Evolutionary conservation across 2,113 vertebrate species (phyloP).

Genomic region (Hystrix cristata): DNA sequence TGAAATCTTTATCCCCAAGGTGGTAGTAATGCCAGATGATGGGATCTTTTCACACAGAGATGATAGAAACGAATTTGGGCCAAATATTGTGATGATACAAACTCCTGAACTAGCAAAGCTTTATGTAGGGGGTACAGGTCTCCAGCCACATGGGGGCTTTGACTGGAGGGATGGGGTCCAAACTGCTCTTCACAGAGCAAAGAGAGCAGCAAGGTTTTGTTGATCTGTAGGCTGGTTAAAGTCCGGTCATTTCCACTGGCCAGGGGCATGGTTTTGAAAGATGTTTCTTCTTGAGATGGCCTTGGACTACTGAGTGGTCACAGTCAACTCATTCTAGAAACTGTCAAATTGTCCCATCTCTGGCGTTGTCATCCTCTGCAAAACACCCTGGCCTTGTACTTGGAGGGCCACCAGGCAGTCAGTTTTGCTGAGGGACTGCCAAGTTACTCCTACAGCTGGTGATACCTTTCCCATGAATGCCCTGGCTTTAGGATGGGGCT

Average conservation of each 20-base stretch:
- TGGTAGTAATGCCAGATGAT: neutral
- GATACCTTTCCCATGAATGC: neutral
- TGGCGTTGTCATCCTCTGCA: neutral
- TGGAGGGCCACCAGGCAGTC: neutral
- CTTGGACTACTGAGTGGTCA: neutral
- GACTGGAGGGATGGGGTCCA: too few species aligned
- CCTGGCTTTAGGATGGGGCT: neutral
- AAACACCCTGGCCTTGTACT: neutral
- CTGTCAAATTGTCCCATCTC: neutral
- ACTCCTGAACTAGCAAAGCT: neutral
- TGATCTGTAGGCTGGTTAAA: neutral
- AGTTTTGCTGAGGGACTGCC: neutral
- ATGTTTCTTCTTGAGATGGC: neutral
- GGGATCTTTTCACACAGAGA: neutral
- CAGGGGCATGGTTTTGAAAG: neutral
- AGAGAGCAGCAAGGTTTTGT: neutral
- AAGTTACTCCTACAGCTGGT: neutral
- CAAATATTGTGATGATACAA: neutral
- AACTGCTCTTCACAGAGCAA: neutral
- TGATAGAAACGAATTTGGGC: neutral
- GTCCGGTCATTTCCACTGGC: neutral
- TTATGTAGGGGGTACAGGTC: neutral
- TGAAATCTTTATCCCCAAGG: neutral
- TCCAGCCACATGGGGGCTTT: neutral
- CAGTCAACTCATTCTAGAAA: neutral